Base-by-base conservation (phyloP, 2,797 vertebrate species). In the Mastacembelus armatus region DNA sequence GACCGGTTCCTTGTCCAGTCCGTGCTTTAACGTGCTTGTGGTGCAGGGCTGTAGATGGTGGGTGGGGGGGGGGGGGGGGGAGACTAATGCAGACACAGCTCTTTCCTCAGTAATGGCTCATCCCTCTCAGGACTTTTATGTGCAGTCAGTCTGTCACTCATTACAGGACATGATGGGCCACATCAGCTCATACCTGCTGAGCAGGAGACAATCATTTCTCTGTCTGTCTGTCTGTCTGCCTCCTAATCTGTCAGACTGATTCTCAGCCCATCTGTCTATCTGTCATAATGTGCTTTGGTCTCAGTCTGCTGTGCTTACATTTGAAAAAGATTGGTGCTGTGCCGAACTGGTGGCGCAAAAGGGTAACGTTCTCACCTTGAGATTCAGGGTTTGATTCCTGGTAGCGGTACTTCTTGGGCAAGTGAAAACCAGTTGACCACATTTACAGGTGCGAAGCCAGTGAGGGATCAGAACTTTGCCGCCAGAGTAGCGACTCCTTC, bases 121-220 rank as follows among this genome's bases (percentile, higher is more conserved):
- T 18, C 70, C 55, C 60, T 85, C 68, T 69, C 59, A 7, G 45
- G 65, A 78, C 75, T 81, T 83, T 86, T 71, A 80, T 83, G 74
- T 77, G 77, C 70, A 72, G 67, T 60, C 70, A 32, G 66, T 77
- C 78, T 81, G 77, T 81, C 82, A 78, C 73, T 85, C 78, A 85
- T 88, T 85, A 84, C 71, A 56, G 67, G 58, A 45, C 57, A 71
- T 78, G 78, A 81, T 81, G 73, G 83, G 55, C 55, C 69, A 39
- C 47, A 81, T 84, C 66, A 55, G 56, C 36, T 64, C 59, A 32
- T 52, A 57, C 66, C 59, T 52, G 51, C 59, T 19, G 57, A 82
- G 66, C 16, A 61, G 51, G 61, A 75, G 66, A 62, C 55, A 45
- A 48, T 80, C 69, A 56, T 65, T 52, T 55, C 19, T 44, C 56